Base-by-base conservation (phyloP, 1,140 invertebrate genomes). In the Halyomorpha halys region DNA sequence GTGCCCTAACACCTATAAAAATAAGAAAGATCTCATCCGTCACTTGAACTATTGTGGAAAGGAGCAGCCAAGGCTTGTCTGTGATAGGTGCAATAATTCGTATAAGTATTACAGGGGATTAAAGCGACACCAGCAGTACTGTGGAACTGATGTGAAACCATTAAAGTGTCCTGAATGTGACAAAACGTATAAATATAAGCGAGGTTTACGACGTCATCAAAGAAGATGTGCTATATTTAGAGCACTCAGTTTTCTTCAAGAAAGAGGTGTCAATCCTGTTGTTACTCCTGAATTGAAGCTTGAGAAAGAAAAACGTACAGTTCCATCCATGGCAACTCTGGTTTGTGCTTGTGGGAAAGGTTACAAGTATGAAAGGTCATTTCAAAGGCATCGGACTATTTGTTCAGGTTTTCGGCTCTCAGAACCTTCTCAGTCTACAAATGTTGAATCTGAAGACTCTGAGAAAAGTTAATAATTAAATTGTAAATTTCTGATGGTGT, bases 181-280 rank as follows among this genome's bases (percentile, higher is more conserved):
- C 51, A 70, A 68, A 66, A 63, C 66, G 27, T 76, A 78, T 66
- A 73, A 73, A 47, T 72, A 72, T 70, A 72, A 78, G n/a, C 73
- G 78, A 23, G 79, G 79, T 68, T 74, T 81, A 68, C 75, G 73
- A 59, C 73, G 76, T 9, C 81, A 83, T 70, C 59, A 63, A 30
- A 66, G 59, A 45, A 56, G 21, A 19, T 34, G 59, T 60, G 23
- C 23, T 19, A 56, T 56, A 23, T 23, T 56, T 27, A 21, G 53
- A 25, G 53, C 53, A 23, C 23, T 56, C 11, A 56, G 23, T 25
- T 56, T 56, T 25, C 53, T 56, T 11, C 53, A 56, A 23, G 23
- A 56, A 11, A 56, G 23, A 56, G 53, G 53, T 23, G 53, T 56
- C 2, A 25, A 21, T 5, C n/a, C n/a, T 21, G n/a, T 21, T n/a